Evolutionary conservation across 2,888 invertebrate genomes (phyloP), one percentile per base, ranked within the genome.

Genomic region (Tetranychus truncatus): DNA sequence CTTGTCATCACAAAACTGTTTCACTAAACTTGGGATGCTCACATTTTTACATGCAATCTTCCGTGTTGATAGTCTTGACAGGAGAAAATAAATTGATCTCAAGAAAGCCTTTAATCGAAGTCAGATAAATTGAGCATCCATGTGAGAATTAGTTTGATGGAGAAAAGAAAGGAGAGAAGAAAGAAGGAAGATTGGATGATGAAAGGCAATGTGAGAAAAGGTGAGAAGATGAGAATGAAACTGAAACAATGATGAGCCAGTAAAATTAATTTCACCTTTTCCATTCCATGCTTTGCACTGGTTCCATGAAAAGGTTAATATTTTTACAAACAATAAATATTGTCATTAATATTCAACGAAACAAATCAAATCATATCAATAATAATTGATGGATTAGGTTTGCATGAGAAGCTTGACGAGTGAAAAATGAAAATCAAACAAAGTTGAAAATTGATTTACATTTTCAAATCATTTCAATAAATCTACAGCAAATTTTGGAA

Each of bases 51-150:
- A 55, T 55, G 55, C 55, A 55, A 55, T 55, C 55, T 55, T 55
- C 55, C 55, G 55, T 55, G 55, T 55, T 55, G 55, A 55, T 55
- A 55, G 9, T 55, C 55, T 55, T 55, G 55, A 55, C 55, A 55
- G 55, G 55, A 55, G 55, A 55, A 15, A 55, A 55, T 55, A 55
- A 55, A 55, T 55, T 55, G 55, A 55, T 55, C 55, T 55, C 55
- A 55, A 55, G 55, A 15, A 55, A 55, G 55, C 55, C 15, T 55
- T 55, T 55, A 55, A 55, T 55, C 55, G 55, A 55, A 55, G 55
- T 55, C 55, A 55, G 55, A 55, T 55, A 55, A 55, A 55, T 55
- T 55, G 55, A 55, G 55, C 55, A 55, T 55, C 55, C 55, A 55
- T 55, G 55, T 55, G 55, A 55, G 55, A 55, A 55, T 55, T 15